Percentiles rank a stretch among this genome's conserved stretches.
phyloP scores from a whole-genome alignment of 2,888 invertebrate species.

The Drosophila maculinotata region DNA sequence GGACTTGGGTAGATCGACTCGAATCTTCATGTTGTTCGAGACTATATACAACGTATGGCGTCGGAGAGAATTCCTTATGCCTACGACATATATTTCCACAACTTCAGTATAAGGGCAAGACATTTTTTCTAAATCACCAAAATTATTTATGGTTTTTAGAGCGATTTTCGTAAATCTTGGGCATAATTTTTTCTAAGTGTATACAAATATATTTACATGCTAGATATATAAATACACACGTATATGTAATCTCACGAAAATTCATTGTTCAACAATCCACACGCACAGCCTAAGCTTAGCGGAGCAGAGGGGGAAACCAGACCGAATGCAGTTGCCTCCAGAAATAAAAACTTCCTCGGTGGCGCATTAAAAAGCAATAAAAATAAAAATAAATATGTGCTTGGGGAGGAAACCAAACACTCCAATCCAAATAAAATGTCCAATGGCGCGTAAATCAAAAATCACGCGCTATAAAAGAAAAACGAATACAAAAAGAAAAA shows the following conservation, averaged over 20 bases:
- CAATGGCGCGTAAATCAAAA: constrained; percentile 81
- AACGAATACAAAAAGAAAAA: constrained; percentile 37
- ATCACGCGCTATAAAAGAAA: constrained; percentile 55
- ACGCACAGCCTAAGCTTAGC: constrained; percentile 47
- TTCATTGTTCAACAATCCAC: constrained; percentile 73
- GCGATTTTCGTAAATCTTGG: too few relatives aligned
- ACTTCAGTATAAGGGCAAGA: too few relatives aligned
- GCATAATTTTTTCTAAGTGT: constrained; percentile 5
- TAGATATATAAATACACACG: constrained; percentile 12
- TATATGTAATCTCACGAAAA: constrained; percentile 71
- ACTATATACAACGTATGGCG: too few relatives aligned
- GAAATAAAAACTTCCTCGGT: constrained; percentile 68
- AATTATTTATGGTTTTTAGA: too few relatives aligned
- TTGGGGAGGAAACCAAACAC: constrained; percentile 56
- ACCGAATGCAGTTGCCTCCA: constrained; percentile 57
- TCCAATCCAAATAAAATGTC: constrained; percentile 71
- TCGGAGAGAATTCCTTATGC: too few relatives aligned
- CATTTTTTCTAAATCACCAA: too few relatives aligned
- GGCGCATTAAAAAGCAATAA: constrained; percentile 82
- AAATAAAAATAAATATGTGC: constrained; percentile 78
- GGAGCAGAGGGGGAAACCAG: constrained; percentile 14
- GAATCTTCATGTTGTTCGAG: too few relatives aligned
- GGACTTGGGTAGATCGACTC: too few relatives aligned
- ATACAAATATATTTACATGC: constrained; percentile 33
- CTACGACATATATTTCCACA: too few relatives aligned